Evolutionary conservation across 2,888 invertebrate species (phyloP), one percentile per base, ranked within the genome.

Genomic region (Caenorhabditis plicata): DNA sequence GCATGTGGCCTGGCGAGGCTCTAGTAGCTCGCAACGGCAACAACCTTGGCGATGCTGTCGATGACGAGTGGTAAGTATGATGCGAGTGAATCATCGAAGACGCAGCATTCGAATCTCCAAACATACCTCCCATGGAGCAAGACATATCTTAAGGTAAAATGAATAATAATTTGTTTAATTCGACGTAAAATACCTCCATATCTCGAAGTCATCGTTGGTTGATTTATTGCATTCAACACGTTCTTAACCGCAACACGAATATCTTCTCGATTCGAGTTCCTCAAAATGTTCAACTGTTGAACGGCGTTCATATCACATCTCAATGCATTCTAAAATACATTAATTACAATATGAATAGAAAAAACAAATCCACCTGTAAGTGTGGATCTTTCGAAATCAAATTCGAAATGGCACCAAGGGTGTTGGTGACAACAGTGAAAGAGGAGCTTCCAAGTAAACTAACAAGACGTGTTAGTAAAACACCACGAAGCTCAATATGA

Each of bases 351-450:
- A n/a, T n/a, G n/a, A n/a, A n/a, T n/a, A n/a, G n/a, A n/a, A n/a
- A n/a, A n/a, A n/a, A n/a, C n/a, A n/a, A 54, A 36, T n/a, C n/a
- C 20, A 60, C 47, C 47, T 75, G 75, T 29, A 70, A 56, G 17
- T 65, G 58, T 17, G 66, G 61, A 60, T 77, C 74, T 38, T 71
- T 67, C 15, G 63, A 64, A 26, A 69, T 55, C 4, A 77, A 42
- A 39, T 68, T 64, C 17, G 53, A 48, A 11, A 77, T 53, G 0
- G 77, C 72, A 1, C 70, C 68, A 11, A 77, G 66, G 3, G 72
- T 64, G 39, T 77, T 77, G n/a, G 68, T 58, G 13, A 75, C 58
- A 13, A 72, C 68, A 5, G 75, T 77, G 63, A 77, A 76, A 4
- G 72, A 70, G 7, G 71, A 44, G 7, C 72, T 71, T 15, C 60